These are phyloP conservation scores for Phymastichus coffea DNA, from an alignment of 1,140 invertebrate species.

Conservation along the genomic window DNA sequence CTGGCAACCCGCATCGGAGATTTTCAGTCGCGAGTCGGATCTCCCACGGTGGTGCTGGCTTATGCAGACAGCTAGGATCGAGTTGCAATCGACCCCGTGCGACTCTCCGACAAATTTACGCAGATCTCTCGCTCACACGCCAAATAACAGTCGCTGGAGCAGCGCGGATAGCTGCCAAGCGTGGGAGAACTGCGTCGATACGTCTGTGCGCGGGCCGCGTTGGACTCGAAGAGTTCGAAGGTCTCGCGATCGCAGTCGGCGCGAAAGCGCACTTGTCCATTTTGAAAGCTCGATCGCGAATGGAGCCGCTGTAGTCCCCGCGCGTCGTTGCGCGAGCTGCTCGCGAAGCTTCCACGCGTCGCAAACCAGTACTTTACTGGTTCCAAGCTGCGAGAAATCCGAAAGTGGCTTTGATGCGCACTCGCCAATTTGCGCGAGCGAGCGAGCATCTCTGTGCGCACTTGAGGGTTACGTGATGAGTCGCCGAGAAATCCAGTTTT, in stretches of 20 bases:
- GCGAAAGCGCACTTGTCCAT: slow-evolving; percentile 6
- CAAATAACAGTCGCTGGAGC: no score
- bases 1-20: not conserved
- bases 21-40: not conserved
- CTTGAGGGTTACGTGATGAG: slow-evolving; percentile 25
- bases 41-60: not conserved
- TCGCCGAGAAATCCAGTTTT: slow-evolving; percentile 46
- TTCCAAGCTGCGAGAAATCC: not conserved
- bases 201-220: no score
- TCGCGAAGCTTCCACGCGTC: not conserved
- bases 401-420: not conserved
- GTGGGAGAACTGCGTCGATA: no score
- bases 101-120: slow-evolving; percentile 11
- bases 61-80: not conserved
- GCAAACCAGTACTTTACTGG: not conserved
- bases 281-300: slow-evolving; percentile 3
- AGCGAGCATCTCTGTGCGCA: not conserved
- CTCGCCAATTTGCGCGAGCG: not conserved
- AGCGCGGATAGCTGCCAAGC: no score
- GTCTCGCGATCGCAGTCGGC: not conserved
- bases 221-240: slow-evolving; percentile 29
- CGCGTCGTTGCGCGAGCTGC: not conserved
- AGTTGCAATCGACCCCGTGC: not conserved
- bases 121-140: not conserved
- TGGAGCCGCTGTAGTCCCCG: not conserved